Conservation (phyloP, 2,113 vertebrate genomes). For the Syngnathus typhle region DNA sequence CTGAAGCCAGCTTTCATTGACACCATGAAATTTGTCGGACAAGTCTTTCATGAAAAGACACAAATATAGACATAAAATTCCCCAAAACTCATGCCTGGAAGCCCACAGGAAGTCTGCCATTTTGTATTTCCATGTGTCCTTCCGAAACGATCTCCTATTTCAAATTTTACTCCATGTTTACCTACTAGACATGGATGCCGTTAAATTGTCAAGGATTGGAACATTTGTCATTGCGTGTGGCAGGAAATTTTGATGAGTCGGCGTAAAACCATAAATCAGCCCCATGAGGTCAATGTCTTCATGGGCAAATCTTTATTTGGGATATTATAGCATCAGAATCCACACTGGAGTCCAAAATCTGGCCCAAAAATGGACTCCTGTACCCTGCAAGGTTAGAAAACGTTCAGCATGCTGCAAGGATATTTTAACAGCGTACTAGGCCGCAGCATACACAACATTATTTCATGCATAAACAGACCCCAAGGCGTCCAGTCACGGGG, state of each 20-base stretch:
- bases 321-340: not conserved
- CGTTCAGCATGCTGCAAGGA: constrained; percentile 1
- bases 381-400: no score
- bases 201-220: not conserved
- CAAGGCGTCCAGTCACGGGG: constrained; percentile 5
- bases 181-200: not conserved
- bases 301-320: not conserved
- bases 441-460: not conserved
- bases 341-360: not conserved
- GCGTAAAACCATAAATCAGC: not conserved
- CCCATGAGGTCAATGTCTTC: not conserved
- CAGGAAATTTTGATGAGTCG: not conserved
- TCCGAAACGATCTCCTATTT: not conserved
- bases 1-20: no score
- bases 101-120: not conserved
- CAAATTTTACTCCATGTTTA: not conserved
- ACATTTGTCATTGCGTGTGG: not conserved
- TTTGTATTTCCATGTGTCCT: not conserved
- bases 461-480: not conserved
- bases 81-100: not conserved
- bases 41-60: no score
- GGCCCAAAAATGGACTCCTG: no score
- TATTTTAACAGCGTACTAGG: constrained; percentile 12
- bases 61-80: no score
- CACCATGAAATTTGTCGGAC: no score